phyloP scores from a whole-genome alignment of 2,888 invertebrate species.

The Tetrapedia diversipes region DNA sequence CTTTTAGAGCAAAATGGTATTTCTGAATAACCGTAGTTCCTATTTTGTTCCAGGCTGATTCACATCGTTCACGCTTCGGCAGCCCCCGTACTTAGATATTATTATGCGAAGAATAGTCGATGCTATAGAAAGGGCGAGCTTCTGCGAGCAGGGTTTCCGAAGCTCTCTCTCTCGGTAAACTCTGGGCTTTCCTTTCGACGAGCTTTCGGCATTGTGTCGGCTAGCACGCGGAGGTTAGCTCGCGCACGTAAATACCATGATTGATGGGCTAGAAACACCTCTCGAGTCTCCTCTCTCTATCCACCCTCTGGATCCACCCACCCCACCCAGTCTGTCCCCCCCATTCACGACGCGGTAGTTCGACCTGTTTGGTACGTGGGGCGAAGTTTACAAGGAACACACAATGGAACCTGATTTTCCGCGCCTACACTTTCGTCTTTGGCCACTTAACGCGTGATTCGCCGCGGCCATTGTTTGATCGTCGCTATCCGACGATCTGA shows the following conservation, averaged over 20 bases:
- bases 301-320: no score
- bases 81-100: conserved; percentile 48
- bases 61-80: conserved; percentile 32
- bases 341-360: conserved; percentile 34
- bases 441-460: conserved; percentile 64
- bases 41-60: conserved; percentile 28
- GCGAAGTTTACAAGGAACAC: conserved; percentile 70
- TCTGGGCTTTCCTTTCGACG: conserved; percentile 67
- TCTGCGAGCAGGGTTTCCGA: conserved; percentile 51
- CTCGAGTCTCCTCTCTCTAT: conserved; percentile 60
- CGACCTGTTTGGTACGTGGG: conserved; percentile 40
- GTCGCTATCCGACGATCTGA: conserved; percentile 42
- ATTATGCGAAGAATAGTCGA: conserved; percentile 61
- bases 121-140: conserved; percentile 44
- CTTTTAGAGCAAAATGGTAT: no score
- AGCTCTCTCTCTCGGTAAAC: conserved; percentile 66
- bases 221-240: conserved; percentile 52
- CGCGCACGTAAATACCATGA: conserved; percentile 75
- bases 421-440: conserved; percentile 40
- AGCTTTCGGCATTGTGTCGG: conserved; percentile 70
- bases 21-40: neutral
- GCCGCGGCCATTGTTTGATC: conserved; percentile 65
- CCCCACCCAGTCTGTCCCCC: conserved; percentile 10
- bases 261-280: conserved; percentile 76
- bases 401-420: conserved; percentile 69